Conservation (phyloP, 2,113 vertebrate species). For the Gadus chalcogrammus region DNA sequence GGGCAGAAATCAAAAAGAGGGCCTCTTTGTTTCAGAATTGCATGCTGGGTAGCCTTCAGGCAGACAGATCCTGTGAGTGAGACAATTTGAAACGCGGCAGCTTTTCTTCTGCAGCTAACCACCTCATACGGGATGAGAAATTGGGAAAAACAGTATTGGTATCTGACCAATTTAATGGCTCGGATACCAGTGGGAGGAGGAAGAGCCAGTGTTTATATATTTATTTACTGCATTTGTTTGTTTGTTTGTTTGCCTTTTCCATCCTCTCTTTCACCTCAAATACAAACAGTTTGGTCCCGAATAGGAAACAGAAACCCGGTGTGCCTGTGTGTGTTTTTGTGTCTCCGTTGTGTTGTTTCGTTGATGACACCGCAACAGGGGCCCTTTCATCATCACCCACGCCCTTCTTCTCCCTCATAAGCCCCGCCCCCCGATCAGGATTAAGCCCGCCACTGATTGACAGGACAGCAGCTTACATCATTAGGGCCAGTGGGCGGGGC, state of each 20-base stretch:
- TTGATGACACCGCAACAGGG: not conserved
- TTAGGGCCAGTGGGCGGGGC: conserved; percentile 37
- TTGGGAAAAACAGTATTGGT: conserved; percentile 68
- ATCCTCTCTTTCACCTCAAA: conserved; percentile 29
- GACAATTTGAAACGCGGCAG: conserved; percentile 62
- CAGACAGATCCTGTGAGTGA: conserved; percentile 56
- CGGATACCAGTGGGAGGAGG: conserved; percentile 36
- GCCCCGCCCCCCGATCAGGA: not conserved
- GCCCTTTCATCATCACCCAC: conserved; percentile 33
- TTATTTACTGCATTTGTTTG: conserved; percentile 20
- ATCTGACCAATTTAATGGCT: conserved; percentile 62
- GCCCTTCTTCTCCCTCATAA: conserved; percentile 30
- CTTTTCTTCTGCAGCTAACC: conserved; percentile 67
- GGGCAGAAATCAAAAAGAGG: conserved; percentile 68
- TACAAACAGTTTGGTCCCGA: not conserved
- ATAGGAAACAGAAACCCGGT: not conserved
- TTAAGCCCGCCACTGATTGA: conserved; percentile 43
- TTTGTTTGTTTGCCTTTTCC: conserved; percentile 27
- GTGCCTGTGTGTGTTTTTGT: not conserved
- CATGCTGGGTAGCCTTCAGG: conserved; percentile 69
- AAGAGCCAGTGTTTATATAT: conserved; percentile 1
- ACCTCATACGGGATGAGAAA: conserved; percentile 54
- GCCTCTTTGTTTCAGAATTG: conserved; percentile 74
- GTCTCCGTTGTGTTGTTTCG: not conserved
- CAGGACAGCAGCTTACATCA: conserved; percentile 43